These are phyloP conservation scores for Saccostrea echinata DNA, from an alignment of 1,140 invertebrate species.

Conservation along the genomic window DNA sequence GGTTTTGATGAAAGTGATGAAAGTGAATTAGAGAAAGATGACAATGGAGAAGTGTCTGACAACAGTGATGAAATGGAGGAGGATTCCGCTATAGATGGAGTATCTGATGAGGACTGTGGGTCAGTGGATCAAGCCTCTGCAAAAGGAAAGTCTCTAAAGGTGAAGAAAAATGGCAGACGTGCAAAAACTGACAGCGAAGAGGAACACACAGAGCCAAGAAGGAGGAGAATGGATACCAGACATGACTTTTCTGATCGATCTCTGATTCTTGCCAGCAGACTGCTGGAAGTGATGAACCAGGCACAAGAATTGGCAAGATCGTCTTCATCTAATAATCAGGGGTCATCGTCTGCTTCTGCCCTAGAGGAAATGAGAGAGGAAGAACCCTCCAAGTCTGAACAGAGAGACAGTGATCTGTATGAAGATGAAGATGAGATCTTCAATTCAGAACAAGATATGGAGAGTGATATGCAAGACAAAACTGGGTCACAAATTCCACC, in stretches of 20 bases:
- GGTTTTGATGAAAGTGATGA: slow-evolving; percentile 74
- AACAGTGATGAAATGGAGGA: slow-evolving; percentile 51
- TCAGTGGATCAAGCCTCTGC: not conserved
- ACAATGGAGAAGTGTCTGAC: slow-evolving; percentile 40
- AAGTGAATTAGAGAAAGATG: slow-evolving; percentile 75
- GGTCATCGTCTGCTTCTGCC: not conserved
- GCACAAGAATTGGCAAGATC: not conserved
- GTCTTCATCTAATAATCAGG: not conserved
- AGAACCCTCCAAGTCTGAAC: not conserved
- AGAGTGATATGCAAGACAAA: slow-evolving; percentile 15
- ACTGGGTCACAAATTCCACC: slow-evolving; percentile 4
- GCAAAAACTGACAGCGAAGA: slow-evolving; percentile 33
- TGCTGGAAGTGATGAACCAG: slow-evolving; percentile 18
- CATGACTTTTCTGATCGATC: not conserved
- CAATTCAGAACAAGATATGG: not conserved
- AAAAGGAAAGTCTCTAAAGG: not conserved
- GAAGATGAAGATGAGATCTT: not conserved
- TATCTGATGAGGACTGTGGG: slow-evolving; percentile 38
- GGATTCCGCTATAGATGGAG: slow-evolving; percentile 42
- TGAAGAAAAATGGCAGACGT: slow-evolving; percentile 17
- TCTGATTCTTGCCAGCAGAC: slow-evolving; percentile 11
- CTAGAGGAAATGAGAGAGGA: not conserved
- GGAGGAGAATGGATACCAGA: not conserved
- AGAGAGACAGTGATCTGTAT: not conserved
- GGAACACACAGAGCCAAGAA: slow-evolving; percentile 2